Percentiles rank a stretch among this genome's conserved stretches.
These are phyloP conservation scores for Menidia beryllina DNA, from an alignment of 2,113 vertebrate species.

Conservation along the genomic window DNA sequence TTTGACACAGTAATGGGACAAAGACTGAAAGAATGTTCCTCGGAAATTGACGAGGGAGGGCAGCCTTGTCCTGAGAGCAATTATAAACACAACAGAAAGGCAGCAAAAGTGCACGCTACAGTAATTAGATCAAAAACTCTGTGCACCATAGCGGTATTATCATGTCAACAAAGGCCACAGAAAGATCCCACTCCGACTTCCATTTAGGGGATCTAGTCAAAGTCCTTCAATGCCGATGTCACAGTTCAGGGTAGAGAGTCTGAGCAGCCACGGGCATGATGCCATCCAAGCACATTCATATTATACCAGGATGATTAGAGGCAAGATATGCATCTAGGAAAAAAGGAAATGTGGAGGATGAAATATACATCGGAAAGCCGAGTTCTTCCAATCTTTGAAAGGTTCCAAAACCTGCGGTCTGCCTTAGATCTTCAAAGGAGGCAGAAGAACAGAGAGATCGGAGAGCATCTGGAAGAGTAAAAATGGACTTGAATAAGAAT, in stretches of 20 bases:
- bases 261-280: constrained; percentile 49
- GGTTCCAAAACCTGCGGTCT: constrained; percentile 35
- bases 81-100: constrained; percentile 51
- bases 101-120: constrained; percentile 36
- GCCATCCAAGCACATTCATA: constrained; percentile 59
- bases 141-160: constrained; percentile 13
- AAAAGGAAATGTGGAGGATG: constrained; percentile 38
- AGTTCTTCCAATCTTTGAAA: constrained; percentile 56
- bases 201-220: constrained; percentile 56
- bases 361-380: constrained; percentile 62
- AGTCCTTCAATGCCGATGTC: constrained; percentile 51
- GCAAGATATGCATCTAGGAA: constrained; percentile 60
- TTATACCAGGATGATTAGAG: constrained; percentile 52
- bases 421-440: constrained; percentile 52
- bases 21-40: constrained; percentile 53
- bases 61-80: constrained; percentile 57
- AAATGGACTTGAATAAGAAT: constrained; percentile 63
- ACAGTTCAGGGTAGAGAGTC: constrained; percentile 37
- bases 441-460: constrained; percentile 25
- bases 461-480: constrained; percentile 43
- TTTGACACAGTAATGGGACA: constrained; percentile 64
- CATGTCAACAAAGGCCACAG: constrained; percentile 22
- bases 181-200: constrained; percentile 22
- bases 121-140: constrained; percentile 34
- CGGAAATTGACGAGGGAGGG: constrained; percentile 49